These are phyloP conservation scores for Ptiloglossa arizonensis DNA, from an alignment of 1,140 invertebrate genomes.

Conservation along the genomic window DNA sequence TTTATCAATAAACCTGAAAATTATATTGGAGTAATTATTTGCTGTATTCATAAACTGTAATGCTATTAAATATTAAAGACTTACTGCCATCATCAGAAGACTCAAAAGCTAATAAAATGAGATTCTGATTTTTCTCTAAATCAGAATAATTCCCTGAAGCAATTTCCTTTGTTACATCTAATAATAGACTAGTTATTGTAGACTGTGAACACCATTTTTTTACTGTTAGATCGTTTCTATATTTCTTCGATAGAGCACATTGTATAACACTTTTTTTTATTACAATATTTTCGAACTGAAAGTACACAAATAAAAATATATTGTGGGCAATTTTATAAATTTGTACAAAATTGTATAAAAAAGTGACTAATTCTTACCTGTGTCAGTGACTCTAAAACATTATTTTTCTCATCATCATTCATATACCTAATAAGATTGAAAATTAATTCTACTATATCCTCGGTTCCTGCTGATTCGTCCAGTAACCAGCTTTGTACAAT, in stretches of 20 bases:
- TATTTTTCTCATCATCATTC: conserved; percentile 78
- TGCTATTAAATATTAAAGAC: conserved; percentile 18
- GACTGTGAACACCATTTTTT: conserved; percentile 79
- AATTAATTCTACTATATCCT: conserved; percentile 83
- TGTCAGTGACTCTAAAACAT: conserved; percentile 81
- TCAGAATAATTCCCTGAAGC: conserved; percentile 28
- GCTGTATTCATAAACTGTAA: background rate
- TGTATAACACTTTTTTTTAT: conserved; percentile 66
- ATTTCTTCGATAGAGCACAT: conserved; percentile 73
- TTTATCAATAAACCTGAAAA: conserved; percentile 81
- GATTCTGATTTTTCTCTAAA: conserved; percentile 55
- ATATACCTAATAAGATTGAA: conserved; percentile 83
- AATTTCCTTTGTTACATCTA: conserved; percentile 57
- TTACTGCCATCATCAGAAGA: conserved; percentile 66
- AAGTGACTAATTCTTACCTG: conserved; percentile 73
- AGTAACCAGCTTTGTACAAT: conserved; percentile 81
- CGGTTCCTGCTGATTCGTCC: conserved; percentile 74
- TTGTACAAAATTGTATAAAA: background rate
- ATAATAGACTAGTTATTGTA: conserved; percentile 52
- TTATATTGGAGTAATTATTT: background rate
- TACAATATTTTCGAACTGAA: conserved; percentile 64
- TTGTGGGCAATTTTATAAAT: background rate
- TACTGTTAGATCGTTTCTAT: conserved; percentile 79
- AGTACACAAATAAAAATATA: conserved; percentile 31
- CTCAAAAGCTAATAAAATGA: conserved; percentile 70